Base-by-base conservation (phyloP, 2,888 invertebrate genomes). In the Hyles lineata region DNA sequence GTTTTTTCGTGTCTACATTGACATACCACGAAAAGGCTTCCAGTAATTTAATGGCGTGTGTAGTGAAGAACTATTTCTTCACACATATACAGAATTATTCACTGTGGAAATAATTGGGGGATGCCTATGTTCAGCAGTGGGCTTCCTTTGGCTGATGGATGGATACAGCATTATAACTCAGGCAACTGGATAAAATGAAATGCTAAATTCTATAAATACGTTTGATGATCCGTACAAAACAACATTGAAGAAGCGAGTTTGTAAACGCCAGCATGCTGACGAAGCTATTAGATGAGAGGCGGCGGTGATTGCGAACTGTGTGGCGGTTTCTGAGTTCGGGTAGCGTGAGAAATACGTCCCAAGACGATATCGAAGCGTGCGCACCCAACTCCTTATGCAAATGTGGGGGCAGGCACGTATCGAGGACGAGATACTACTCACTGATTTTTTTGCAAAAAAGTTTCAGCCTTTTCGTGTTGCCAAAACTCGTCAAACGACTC, bases 311-410 rank as follows among this genome's bases (percentile, higher is more conserved):
- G 55, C 70, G 29, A 62, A 52, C 32, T 35, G 61, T 70, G 59
- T 61, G 76, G 81, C 80, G 80, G 76, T 67, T 67, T 67, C 55
- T 67, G 23, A 50, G 75, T 74, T 86, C 82, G 86, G 81, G 89
- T 87, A 91, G 90, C 92, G 92, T 93, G 93, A 93, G 93, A 93
- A 92, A 89, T 87, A 82, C 89, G 85, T 88, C 85, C 82, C 83
- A 84, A 87, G 89, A 86, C 86, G 83, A 84, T 84, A 86, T 85
- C 85, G 85, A 83, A 89, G 90, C 94, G 94, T 94, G 94, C 90
- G 89, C 88, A 87, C 90, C 94, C 94, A 93, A 93, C 92, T 93
- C 87, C 85, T 88, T 90, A 94, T 94, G 93, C 92, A 90, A 94
- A 94, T 94, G 87, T 77, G 80, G 83, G 79, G 80, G 85, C 88